Evolutionary conservation across 2,888 invertebrate genomes (phyloP).

Genomic region (Dasysyrphus albostriatus): DNA sequence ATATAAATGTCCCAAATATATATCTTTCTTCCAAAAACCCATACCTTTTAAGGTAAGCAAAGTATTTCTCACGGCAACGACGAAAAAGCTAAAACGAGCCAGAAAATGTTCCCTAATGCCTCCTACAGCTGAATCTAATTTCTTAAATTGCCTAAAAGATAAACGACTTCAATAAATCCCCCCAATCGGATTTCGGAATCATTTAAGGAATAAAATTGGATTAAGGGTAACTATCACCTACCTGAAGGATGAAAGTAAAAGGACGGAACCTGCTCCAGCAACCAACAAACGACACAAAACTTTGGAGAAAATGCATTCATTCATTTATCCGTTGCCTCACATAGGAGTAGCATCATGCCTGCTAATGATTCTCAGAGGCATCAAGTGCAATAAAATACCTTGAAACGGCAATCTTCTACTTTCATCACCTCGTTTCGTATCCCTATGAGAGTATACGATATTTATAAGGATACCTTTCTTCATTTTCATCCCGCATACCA

Average conservation of each 20-base stretch:
- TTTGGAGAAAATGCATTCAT: slow-evolving; percentile 47
- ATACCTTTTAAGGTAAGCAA: background rate
- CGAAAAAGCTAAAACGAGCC: slow-evolving; percentile 24
- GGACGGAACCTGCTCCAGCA: slow-evolving; percentile 18
- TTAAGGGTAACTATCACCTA: slow-evolving; percentile 56
- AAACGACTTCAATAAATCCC: slow-evolving; percentile 72
- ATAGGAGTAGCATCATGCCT: slow-evolving; percentile 58
- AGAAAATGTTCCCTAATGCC: slow-evolving; percentile 61
- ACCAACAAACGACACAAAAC: slow-evolving; percentile 39
- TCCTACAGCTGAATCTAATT: slow-evolving; percentile 69
- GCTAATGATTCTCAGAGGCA: slow-evolving; percentile 71
- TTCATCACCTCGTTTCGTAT: slow-evolving; percentile 57
- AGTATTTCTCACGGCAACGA: slow-evolving; percentile 17
- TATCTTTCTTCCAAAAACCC: background rate
- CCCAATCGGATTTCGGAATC: slow-evolving; percentile 72
- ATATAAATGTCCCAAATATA: slow-evolving; percentile 18
- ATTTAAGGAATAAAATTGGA: slow-evolving; percentile 75
- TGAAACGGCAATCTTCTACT: slow-evolving; percentile 49
- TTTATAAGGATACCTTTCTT: slow-evolving; percentile 6
- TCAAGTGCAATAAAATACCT: slow-evolving; percentile 70
- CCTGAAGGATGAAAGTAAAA: slow-evolving; percentile 11
- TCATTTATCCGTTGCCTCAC: slow-evolving; percentile 39
- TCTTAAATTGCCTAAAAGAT: slow-evolving; percentile 75
- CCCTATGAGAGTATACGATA: slow-evolving; percentile 16
- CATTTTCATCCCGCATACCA: slow-evolving; percentile 6